These are phyloP conservation scores for Nephila pilipes DNA, from an alignment of 1,140 invertebrate species.

Conservation along the genomic window DNA sequence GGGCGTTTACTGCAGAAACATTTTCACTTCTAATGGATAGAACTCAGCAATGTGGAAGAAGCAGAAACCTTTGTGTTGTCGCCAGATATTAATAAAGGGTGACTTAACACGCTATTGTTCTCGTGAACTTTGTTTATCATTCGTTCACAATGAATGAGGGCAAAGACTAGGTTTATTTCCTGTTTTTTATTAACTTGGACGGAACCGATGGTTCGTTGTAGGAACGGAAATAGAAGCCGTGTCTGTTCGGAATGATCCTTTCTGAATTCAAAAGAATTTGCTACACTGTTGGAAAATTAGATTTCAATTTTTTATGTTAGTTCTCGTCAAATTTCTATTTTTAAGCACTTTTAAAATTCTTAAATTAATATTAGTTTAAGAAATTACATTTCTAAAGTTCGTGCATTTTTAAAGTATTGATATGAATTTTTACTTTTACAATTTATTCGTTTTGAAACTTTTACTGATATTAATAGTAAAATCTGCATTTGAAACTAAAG, in stretches of 20 bases:
- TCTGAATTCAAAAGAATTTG: too few species aligned
- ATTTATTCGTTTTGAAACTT: too few species aligned
- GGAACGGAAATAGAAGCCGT: background rate
- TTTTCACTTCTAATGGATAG: conserved; percentile 30
- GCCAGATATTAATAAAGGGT: background rate
- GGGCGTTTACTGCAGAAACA: background rate
- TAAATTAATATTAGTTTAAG: too few species aligned
- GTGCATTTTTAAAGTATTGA: too few species aligned
- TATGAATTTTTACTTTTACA: too few species aligned
- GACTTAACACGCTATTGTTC: conserved; percentile 15
- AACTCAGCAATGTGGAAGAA: conserved; percentile 22
- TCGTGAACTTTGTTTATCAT: background rate
- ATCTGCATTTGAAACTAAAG: too few species aligned
- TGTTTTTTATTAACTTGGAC: conserved; percentile 5
- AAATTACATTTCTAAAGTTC: too few species aligned
- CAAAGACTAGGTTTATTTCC: background rate
- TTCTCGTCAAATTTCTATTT: too few species aligned
- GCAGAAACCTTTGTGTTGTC: conserved; percentile 8
- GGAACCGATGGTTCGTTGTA: background rate
- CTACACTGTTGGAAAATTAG: too few species aligned
- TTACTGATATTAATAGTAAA: too few species aligned
- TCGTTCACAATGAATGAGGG: background rate
- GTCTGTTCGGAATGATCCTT: background rate
- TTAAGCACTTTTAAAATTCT: too few species aligned
- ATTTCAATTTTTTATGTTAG: too few species aligned